Evolutionary conservation across 2,797 vertebrate species (phyloP).

Genomic region (Tolypeutes matacus): DNA sequence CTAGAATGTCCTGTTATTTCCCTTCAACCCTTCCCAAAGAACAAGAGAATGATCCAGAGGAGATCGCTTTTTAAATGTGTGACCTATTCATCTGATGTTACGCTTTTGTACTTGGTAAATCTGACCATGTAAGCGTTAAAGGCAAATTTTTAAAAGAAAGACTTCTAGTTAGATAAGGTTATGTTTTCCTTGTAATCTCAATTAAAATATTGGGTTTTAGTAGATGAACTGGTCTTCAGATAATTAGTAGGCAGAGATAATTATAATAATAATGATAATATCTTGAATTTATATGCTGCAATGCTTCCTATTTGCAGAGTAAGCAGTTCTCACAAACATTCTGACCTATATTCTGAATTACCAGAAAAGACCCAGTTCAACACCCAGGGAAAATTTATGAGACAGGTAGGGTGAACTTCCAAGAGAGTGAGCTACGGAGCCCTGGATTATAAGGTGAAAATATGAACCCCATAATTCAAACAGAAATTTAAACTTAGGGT

Average conservation of each 20-base stretch:
- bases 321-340: slow-evolving; percentile 25
- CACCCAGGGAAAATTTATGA: neutral
- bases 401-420: neutral
- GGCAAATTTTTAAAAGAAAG: neutral
- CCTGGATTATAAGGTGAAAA: neutral
- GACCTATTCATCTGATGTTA: neutral
- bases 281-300: slow-evolving; percentile 36
- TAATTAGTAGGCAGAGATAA: slow-evolving; percentile 63
- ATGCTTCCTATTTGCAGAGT: neutral
- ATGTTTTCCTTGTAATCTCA: neutral
- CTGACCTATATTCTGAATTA: slow-evolving; percentile 69
- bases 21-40: neutral
- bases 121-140: neutral
- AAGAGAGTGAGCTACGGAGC: neutral
- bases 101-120: neutral
- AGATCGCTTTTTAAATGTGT: neutral
- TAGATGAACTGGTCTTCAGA: neutral
- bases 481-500: neutral
- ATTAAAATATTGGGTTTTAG: neutral
- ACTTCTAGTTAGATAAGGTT: neutral
- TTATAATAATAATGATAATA: slow-evolving; percentile 9
- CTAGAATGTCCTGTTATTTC: slow-evolving; percentile 26
- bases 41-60: neutral
- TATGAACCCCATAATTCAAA: neutral
- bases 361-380: neutral